These are phyloP conservation scores for Toxonevra muliebris DNA, from an alignment of 2,888 invertebrate genomes.

Conservation along the genomic window DNA sequence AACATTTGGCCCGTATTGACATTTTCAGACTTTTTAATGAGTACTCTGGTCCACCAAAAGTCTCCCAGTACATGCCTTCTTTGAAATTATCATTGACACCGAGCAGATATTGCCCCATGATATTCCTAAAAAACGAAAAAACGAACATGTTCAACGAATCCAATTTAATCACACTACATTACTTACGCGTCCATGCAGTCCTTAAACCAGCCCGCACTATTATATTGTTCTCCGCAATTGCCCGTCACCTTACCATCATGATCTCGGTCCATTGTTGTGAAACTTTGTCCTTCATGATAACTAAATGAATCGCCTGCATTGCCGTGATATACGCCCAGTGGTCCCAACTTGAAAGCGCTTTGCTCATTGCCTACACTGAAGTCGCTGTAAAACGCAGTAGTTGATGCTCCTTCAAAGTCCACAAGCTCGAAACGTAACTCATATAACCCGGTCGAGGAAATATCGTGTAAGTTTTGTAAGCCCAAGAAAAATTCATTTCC, in stretches of 20 bases:
- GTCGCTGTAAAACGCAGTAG: conserved; percentile 22
- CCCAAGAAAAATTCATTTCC: conserved; percentile 28
- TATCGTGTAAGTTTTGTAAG: conserved; percentile 20
- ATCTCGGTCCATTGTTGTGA: conserved; percentile 30
- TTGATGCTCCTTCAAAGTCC: conserved; percentile 16
- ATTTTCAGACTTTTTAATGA: conserved; percentile 25
- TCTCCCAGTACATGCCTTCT: conserved; percentile 32
- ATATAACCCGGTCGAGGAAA: conserved; percentile 9
- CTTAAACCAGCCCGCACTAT: conserved; percentile 31
- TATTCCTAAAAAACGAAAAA: conserved; percentile 18
- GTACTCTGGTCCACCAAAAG: conserved; percentile 28
- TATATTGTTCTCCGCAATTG: conserved; percentile 27
- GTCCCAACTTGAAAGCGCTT: conserved; percentile 17
- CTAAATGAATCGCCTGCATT: conserved; percentile 29
- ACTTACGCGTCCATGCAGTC: conserved; percentile 31
- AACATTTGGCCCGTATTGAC: conserved; percentile 25
- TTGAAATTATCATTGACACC: conserved; percentile 23
- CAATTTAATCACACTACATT: not conserved
- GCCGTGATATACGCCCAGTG: conserved; percentile 25
- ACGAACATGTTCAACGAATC: too few relatives aligned
- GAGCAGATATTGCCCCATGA: conserved; percentile 23
- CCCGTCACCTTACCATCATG: conserved; percentile 29
- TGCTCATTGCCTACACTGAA: conserved; percentile 27
- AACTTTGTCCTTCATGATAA: conserved; percentile 28
- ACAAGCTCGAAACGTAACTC: conserved; percentile 25